Percentiles rank a stretch among this genome's conserved stretches.
These are phyloP conservation scores for Listrodromus nycthemerus DNA, from an alignment of 2,888 invertebrate genomes.

Conservation along the genomic window DNA sequence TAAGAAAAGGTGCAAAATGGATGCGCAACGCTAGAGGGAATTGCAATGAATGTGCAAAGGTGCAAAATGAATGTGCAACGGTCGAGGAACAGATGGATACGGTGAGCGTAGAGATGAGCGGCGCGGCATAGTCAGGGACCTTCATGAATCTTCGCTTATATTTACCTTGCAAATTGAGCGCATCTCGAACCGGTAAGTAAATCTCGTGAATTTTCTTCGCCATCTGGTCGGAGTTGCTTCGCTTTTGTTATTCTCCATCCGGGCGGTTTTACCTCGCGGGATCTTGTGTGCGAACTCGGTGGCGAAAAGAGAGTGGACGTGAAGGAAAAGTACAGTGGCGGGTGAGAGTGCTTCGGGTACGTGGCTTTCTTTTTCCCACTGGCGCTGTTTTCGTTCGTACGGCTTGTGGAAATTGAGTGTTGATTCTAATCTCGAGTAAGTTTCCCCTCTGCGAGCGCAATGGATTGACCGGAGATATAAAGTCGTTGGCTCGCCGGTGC, in stretches of 20 bases:
- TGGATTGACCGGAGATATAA: neutral
- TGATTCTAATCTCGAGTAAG: constrained; percentile 44
- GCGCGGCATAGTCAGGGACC: constrained; percentile 4
- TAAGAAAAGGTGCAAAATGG: constrained; percentile 45
- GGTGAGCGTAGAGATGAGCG: constrained; percentile 11
- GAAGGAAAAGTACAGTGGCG: neutral
- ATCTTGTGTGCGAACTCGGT: neutral
- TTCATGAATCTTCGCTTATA: constrained; percentile 68
- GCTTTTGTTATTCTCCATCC: neutral
- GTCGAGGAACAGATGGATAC: neutral
- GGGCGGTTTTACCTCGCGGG: neutral
- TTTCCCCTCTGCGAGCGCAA: neutral
- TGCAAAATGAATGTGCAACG: constrained; percentile 47
- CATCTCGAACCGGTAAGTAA: constrained; percentile 52
- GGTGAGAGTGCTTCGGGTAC: neutral
- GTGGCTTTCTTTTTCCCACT: neutral
- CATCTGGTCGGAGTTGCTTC: constrained; percentile 4
- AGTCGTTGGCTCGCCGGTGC: neutral
- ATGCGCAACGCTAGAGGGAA: constrained; percentile 34
- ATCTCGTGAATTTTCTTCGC: constrained; percentile 41
- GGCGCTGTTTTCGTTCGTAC: neutral
- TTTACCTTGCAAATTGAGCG: constrained; percentile 69
- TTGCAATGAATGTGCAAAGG: no score
- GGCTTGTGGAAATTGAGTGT: constrained; percentile 4
- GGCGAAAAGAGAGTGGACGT: neutral